Percentiles rank a stretch among this genome's conserved stretches.
These are phyloP conservation scores for Tragelaphus strepsiceros DNA, from an alignment of 2,113 vertebrate genomes.

Conservation along the genomic window DNA sequence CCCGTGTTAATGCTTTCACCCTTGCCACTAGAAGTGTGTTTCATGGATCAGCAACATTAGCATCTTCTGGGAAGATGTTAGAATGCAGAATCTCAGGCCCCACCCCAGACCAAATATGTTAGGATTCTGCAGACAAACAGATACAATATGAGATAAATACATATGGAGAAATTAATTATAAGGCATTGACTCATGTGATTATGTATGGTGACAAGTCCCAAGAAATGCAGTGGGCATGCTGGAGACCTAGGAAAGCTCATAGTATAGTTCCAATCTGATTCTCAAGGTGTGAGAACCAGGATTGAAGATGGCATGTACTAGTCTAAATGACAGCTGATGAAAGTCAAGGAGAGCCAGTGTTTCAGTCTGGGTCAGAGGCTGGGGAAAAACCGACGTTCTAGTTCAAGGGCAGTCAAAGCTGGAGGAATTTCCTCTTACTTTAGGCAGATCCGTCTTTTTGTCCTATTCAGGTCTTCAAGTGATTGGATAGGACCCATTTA, in stretches of 20 bases:
- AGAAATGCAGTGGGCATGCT: background rate
- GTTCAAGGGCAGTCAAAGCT: background rate
- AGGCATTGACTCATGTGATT: background rate
- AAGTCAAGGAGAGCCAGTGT: background rate
- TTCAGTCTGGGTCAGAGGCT: background rate
- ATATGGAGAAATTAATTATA: background rate
- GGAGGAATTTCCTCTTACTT: background rate
- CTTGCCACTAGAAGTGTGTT: background rate
- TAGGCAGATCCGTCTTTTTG: background rate
- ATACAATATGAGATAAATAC: background rate
- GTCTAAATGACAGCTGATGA: background rate
- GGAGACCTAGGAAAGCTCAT: background rate
- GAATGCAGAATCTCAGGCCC: background rate
- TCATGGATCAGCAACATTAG: background rate
- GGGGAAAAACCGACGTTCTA: background rate
- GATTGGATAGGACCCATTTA: background rate
- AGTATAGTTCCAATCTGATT: background rate
- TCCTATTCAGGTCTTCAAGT: background rate
- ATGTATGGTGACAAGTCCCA: background rate
- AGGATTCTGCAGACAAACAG: background rate
- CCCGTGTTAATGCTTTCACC: background rate
- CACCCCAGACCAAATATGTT: background rate
- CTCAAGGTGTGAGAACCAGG: background rate
- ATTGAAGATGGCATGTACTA: background rate
- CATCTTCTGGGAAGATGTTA: background rate